These are phyloP conservation scores for Metridium senile DNA, from an alignment of 92 coral and sea anemone genomes.

Conservation along the genomic window DNA sequence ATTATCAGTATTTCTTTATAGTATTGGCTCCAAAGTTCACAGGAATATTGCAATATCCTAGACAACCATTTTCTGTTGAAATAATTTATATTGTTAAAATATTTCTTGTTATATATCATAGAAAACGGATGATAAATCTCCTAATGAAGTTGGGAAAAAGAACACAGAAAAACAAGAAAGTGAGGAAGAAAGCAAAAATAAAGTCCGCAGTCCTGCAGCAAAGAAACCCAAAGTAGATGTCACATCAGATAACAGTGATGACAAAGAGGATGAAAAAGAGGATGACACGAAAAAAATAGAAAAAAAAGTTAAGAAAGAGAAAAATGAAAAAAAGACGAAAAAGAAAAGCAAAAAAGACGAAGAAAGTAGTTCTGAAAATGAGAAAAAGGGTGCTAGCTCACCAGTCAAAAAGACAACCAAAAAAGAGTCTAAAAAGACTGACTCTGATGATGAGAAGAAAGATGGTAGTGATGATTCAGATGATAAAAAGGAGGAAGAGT, in stretches of 20 bases:
- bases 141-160: neutral
- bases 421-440: conserved; percentile 23
- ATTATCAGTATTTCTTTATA: no score
- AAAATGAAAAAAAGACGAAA: conserved; percentile 1
- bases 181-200: conserved; percentile 15
- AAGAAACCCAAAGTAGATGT: conserved; percentile 13
- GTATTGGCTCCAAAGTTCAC: no score
- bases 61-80: no score
- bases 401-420: conserved; percentile 25
- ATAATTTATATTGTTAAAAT: neutral
- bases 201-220: conserved; percentile 13
- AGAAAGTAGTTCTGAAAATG: conserved; percentile 8
- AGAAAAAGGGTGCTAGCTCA: conserved; percentile 8
- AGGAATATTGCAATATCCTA: no score
- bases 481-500: conserved; percentile 10
- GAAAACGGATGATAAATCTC: neutral
- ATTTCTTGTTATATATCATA: neutral
- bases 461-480: no score
- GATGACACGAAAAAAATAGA: conserved; percentile 4
- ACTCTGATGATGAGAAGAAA: no score
- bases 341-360: conserved; percentile 17
- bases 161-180: neutral
- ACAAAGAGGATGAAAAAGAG: conserved; percentile 4
- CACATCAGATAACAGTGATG: neutral
- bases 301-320: conserved; percentile 1